Percentiles rank a stretch among this genome's conserved stretches.
These are phyloP conservation scores for Listronotus bonariensis DNA, from an alignment of 1,140 invertebrate genomes.

Conservation along the genomic window DNA sequence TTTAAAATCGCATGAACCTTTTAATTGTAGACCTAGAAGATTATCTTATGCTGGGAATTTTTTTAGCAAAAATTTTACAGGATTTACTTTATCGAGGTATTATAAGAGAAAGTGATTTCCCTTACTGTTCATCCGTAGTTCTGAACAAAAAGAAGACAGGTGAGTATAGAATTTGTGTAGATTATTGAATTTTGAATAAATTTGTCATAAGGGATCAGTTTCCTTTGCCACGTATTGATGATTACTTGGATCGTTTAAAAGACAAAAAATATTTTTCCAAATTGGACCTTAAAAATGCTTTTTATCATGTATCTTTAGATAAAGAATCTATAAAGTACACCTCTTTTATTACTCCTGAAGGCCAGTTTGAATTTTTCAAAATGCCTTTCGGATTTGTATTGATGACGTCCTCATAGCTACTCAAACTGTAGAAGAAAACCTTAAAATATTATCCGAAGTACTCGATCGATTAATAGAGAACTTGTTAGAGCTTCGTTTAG, in stretches of 20 bases:
- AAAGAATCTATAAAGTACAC: constrained; percentile 49
- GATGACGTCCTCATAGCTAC: constrained; percentile 31
- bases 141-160: constrained; percentile 40
- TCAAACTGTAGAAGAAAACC: no score
- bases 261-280: constrained; percentile 44
- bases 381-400: constrained; percentile 46
- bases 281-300: constrained; percentile 42
- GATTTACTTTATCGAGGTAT: no score
- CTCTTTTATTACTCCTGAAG: constrained; percentile 38
- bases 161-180: constrained; percentile 41
- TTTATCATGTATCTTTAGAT: constrained; percentile 46
- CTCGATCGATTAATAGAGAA: no score
- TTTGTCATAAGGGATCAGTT: constrained; percentile 44
- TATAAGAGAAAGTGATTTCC: background rate
- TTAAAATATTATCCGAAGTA: no score
- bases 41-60: no score
- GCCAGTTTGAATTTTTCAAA: constrained; percentile 46
- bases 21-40: no score
- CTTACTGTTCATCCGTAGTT: background rate
- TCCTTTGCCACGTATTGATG: constrained; percentile 50
- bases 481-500: no score
- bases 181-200: constrained; percentile 46
- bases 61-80: no score
- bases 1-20: no score
- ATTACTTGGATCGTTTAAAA: constrained; percentile 45